Percentiles rank a stretch among this genome's conserved stretches.
These are phyloP conservation scores for Serripes groenlandicus DNA, from an alignment of 2,888 invertebrate species.

Conservation along the genomic window DNA sequence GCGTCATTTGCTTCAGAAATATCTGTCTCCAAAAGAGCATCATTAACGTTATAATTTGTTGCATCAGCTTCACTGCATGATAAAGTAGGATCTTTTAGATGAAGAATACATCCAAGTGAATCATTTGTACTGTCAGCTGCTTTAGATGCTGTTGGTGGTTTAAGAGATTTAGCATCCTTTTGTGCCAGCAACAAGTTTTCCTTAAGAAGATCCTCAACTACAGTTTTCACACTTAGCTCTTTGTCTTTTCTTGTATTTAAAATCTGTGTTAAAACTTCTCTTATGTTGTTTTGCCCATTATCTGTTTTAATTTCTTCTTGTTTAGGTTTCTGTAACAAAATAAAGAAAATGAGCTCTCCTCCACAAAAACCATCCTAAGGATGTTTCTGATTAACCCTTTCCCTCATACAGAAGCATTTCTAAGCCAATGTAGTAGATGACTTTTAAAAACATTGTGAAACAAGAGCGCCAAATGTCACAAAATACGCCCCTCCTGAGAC, in stretches of 20 bases:
- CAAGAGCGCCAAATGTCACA: too few species aligned
- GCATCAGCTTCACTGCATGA: constrained; percentile 68
- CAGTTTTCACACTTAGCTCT: constrained; percentile 63
- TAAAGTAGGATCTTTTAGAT: constrained; percentile 72
- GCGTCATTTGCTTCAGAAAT: constrained; percentile 72
- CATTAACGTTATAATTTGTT: constrained; percentile 52
- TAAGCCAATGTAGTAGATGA: too few species aligned
- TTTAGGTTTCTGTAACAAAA: not conserved
- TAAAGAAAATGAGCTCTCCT: not conserved
- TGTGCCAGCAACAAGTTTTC: constrained; percentile 73
- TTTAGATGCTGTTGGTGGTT: constrained; percentile 66
- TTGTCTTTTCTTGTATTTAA: constrained; percentile 21
- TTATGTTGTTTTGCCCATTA: not conserved
- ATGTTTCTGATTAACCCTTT: not conserved
- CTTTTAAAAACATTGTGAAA: too few species aligned
- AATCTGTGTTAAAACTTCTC: constrained; percentile 12
- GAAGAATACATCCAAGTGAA: constrained; percentile 51
- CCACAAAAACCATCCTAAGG: not conserved
- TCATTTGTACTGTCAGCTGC: not conserved
- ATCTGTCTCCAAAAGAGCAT: constrained; percentile 62
- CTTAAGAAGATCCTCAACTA: constrained; percentile 73
- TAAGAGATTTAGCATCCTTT: constrained; percentile 69
- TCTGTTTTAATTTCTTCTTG: not conserved
- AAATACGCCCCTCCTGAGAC: too few species aligned
- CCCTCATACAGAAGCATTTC: not conserved